Evolutionary conservation across 2,113 vertebrate genomes (phyloP).

Genomic region (Planiliza haematocheilus): DNA sequence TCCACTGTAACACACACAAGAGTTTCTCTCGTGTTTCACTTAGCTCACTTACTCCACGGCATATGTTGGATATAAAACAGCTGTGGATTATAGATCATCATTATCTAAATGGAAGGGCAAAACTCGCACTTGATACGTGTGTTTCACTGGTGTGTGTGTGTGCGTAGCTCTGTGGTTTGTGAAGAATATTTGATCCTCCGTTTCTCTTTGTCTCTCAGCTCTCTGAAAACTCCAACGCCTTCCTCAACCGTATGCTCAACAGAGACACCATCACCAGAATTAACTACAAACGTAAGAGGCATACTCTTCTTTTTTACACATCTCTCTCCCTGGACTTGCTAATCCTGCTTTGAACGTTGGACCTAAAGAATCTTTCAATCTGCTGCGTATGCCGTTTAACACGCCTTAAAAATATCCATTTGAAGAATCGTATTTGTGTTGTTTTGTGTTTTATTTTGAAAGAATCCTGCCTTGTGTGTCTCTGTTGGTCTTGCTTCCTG

Average conservation of each 20-base stretch:
- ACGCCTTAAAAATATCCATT: too few relatives aligned
- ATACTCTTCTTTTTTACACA: neutral
- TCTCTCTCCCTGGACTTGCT: neutral
- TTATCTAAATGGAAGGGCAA: slow-evolving; percentile 5
- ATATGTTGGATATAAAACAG: neutral
- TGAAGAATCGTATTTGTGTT: too few relatives aligned
- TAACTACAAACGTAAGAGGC: slow-evolving; percentile 84
- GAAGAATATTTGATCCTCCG: slow-evolving; percentile 40
- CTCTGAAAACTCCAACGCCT: slow-evolving; percentile 93
- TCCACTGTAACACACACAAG: neutral
- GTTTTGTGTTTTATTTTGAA: too few relatives aligned
- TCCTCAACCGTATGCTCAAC: slow-evolving; percentile 97
- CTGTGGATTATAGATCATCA: slow-evolving; percentile 1
- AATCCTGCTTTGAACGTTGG: neutral
- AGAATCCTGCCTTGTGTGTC: too few relatives aligned
- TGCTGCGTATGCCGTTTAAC: too few relatives aligned
- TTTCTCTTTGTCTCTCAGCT: slow-evolving; percentile 81
- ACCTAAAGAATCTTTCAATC: too few relatives aligned
- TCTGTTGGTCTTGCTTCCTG: too few relatives aligned
- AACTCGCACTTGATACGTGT: neutral
- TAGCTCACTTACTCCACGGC: neutral
- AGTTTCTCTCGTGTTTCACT: neutral
- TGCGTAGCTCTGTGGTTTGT: slow-evolving; percentile 64
- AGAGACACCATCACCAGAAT: slow-evolving; percentile 98
- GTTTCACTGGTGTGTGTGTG: slow-evolving; percentile 3